Conservation (phyloP, 2,888 invertebrate species). For the Uropetala carovei region DNA sequence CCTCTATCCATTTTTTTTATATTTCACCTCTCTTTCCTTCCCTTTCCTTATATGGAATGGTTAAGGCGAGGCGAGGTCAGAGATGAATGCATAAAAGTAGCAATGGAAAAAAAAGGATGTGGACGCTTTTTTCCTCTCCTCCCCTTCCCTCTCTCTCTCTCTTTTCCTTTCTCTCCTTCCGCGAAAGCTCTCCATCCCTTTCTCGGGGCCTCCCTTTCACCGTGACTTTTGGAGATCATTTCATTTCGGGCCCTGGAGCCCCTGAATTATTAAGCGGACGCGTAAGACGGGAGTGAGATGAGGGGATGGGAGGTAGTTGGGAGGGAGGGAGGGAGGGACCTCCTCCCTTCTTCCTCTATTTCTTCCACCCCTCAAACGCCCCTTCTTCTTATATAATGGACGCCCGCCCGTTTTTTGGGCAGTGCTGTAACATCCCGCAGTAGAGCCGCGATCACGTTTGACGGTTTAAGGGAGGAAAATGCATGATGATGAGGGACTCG, state of each 20-base stretch:
- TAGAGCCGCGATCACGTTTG: background rate
- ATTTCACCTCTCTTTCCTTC: no score
- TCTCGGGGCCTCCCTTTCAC: background rate
- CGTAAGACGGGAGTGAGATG: constrained; percentile 2
- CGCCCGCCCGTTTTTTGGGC: background rate
- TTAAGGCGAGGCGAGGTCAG: background rate
- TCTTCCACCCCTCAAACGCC: no score
- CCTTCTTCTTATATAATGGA: constrained; percentile 1
- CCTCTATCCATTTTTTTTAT: no score
- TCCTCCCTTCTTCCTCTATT: no score
- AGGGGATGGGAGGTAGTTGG: background rate
- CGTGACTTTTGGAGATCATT: constrained; percentile 28
- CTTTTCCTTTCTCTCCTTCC: background rate
- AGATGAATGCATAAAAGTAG: constrained; percentile 17
- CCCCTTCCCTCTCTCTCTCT: no score
- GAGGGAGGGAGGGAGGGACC: no score
- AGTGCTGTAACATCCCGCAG: background rate
- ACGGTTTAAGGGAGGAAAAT: background rate
- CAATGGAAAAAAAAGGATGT: background rate
- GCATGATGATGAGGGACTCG: background rate
- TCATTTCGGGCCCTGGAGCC: constrained; percentile 9
- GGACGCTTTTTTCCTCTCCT: no score
- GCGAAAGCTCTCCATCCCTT: background rate
- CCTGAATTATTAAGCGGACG: constrained; percentile 32
- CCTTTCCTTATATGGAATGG: no score